phyloP scores from a whole-genome alignment of 2,797 vertebrate genomes.

The Malurus leucopterus region DNA sequence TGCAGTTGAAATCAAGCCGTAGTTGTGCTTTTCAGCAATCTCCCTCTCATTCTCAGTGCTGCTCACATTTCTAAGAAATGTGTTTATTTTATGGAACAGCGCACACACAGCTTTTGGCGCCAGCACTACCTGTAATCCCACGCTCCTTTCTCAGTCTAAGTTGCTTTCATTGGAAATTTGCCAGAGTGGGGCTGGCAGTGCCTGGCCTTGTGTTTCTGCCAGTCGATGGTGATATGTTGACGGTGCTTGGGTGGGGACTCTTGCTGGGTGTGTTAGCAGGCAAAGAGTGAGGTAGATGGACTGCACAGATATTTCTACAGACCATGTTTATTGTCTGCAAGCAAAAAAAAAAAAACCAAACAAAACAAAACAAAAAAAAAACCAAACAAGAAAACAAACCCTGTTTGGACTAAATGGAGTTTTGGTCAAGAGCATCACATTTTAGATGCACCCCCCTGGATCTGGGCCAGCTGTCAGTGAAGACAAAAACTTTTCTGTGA shows the following conservation, averaged over 20 bases:
- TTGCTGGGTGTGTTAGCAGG: background rate
- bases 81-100: background rate
- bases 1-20: background rate
- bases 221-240: background rate
- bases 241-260: background rate
- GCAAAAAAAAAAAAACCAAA: background rate
- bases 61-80: background rate
- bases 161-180: background rate
- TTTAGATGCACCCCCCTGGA: background rate
- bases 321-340: background rate
- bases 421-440: background rate
- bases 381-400: background rate
- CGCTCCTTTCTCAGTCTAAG: background rate
- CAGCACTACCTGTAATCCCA: background rate
- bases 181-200: background rate
- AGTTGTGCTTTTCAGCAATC: background rate
- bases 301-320: background rate
- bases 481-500: background rate
- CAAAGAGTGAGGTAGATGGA: background rate
- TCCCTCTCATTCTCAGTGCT: background rate
- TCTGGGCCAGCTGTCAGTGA: background rate
- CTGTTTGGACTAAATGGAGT: background rate
- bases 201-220: background rate
- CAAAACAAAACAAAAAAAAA: background rate
- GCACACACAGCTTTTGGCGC: background rate